These are phyloP conservation scores for Himalopsyche japonica DNA, from an alignment of 2,888 invertebrate species.

Conservation along the genomic window DNA sequence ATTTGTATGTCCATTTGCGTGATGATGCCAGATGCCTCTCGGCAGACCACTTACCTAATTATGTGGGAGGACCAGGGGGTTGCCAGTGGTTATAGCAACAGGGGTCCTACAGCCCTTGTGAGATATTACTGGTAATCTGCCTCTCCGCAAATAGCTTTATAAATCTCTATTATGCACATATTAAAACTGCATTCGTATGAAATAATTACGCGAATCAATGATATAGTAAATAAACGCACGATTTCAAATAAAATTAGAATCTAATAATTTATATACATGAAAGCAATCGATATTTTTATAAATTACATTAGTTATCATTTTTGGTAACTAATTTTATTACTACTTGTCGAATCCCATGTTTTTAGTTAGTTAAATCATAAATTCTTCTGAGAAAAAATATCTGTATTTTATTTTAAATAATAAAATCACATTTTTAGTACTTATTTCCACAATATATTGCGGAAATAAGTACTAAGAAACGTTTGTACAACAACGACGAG, in stretches of 20 bases:
- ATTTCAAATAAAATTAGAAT: background rate
- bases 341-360: too few species aligned
- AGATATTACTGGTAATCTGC: background rate
- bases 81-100: background rate
- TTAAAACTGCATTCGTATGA: background rate
- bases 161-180: background rate
- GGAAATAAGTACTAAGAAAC: too few species aligned
- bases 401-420: too few species aligned
- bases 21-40: conserved; percentile 37
- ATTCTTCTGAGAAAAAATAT: too few species aligned
- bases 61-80: conserved; percentile 3
- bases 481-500: too few species aligned
- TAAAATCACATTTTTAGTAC: too few species aligned
- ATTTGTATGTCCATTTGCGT: conserved; percentile 37
- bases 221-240: background rate
- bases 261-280: too few species aligned
- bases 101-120: background rate
- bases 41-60: conserved; percentile 37
- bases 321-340: too few species aligned
- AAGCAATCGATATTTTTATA: too few species aligned
- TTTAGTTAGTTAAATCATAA: too few species aligned
- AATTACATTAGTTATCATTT: too few species aligned
- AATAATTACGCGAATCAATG: background rate
- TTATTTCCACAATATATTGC: too few species aligned
- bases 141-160: background rate